Conservation (phyloP, 2,113 vertebrate genomes). For the Bucco capensis region DNA sequence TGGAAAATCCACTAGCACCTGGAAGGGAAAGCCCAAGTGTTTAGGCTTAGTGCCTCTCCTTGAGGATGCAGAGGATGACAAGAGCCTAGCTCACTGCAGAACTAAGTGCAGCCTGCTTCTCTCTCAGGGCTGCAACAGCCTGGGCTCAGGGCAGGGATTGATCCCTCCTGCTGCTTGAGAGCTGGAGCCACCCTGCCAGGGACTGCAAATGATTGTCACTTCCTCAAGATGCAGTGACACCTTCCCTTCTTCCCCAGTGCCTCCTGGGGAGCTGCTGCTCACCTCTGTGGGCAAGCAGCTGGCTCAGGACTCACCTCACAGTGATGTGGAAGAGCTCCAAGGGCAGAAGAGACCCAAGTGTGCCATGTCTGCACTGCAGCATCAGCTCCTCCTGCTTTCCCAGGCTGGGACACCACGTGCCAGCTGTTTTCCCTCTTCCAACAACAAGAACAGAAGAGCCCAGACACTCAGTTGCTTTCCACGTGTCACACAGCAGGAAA, state of each 20-base stretch:
- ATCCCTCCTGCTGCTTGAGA: too few species aligned
- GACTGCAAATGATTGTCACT: background rate
- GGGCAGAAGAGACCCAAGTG: fast-evolving
- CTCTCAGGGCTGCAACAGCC: too few species aligned
- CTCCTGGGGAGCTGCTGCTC: background rate
- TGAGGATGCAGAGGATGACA: too few species aligned
- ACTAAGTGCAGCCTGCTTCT: too few species aligned
- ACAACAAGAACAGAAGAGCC: background rate
- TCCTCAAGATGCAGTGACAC: too few species aligned
- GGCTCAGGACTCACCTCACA: background rate
- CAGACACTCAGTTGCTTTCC: background rate
- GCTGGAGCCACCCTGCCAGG: fast-evolving
- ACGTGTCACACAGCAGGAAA: background rate
- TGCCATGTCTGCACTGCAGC: fast-evolving
- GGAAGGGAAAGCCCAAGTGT: background rate
- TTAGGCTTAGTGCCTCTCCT: too few species aligned
- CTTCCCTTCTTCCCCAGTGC: background rate
- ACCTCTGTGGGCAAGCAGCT: background rate
- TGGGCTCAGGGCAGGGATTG: too few species aligned
- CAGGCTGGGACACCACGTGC: fast-evolving
- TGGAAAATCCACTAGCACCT: background rate
- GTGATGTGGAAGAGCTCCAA: background rate
- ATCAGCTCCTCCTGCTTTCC: background rate
- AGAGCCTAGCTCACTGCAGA: too few species aligned
- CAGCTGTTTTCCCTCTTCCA: background rate